phyloP scores from a whole-genome alignment of 2,888 invertebrate species.

The Brachypterus glaber region DNA sequence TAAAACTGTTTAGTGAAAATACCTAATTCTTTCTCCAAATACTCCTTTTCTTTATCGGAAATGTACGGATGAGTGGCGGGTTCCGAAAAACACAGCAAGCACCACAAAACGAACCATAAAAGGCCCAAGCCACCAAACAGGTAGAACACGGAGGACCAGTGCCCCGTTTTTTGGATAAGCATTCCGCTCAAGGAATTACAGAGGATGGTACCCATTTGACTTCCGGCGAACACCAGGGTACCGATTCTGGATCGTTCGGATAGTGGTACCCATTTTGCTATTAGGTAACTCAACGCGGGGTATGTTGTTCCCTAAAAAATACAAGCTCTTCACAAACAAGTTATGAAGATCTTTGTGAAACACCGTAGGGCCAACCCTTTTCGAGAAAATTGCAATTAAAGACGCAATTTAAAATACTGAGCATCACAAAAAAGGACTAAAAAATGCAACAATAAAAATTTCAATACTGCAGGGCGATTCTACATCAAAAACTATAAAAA shows the following conservation, averaged over 20 bases:
- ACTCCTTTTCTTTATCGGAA: conserved; percentile 16
- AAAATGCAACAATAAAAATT: too few relatives aligned
- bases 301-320: conserved; percentile 59
- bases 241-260: conserved; percentile 66
- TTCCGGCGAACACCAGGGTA: conserved; percentile 67
- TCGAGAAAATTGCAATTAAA: too few relatives aligned
- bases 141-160: conserved; percentile 73
- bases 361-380: too few relatives aligned
- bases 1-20: too few relatives aligned
- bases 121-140: conserved; percentile 66
- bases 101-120: conserved; percentile 51
- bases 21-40: conserved; percentile 11
- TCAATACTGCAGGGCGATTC: too few relatives aligned
- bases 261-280: conserved; percentile 71
- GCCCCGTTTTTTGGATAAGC: conserved; percentile 51
- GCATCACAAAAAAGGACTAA: too few relatives aligned
- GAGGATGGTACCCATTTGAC: conserved; percentile 57
- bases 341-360: too few relatives aligned
- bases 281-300: conserved; percentile 39
- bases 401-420: too few relatives aligned
- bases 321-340: not conserved
- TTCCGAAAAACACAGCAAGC: conserved; percentile 40
- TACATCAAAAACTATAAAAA: too few relatives aligned
- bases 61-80: conserved; percentile 46
- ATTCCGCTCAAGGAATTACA: conserved; percentile 57